Conservation (phyloP, 2,797 vertebrate species). For the Channallabes apus region DNA sequence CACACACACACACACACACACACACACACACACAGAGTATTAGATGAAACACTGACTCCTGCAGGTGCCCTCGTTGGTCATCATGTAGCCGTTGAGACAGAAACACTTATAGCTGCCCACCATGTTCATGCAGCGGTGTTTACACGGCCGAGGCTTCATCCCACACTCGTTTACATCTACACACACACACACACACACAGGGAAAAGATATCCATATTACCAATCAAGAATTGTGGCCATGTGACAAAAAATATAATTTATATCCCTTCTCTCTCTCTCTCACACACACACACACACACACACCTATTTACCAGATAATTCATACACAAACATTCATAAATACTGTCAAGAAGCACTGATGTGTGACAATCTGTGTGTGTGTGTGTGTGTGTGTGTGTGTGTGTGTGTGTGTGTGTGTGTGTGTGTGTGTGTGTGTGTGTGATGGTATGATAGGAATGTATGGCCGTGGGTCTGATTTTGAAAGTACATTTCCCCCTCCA, state of each 20-base stretch:
- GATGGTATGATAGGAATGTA: conserved; percentile 26
- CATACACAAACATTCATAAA: neutral
- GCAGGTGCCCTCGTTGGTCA: conserved; percentile 90
- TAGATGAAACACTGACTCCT: conserved; percentile 77
- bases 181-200: conserved; percentile 34
- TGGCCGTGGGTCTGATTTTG: conserved; percentile 9
- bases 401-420: conserved; percentile 8
- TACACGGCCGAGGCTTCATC: conserved; percentile 91
- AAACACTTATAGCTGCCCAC: conserved; percentile 97
- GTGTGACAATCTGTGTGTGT: no score
- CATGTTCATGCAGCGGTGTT: conserved; percentile 96
- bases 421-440: neutral
- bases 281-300: neutral
- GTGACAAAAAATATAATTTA: no score
- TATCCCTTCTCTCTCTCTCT: no score
- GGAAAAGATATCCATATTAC: no score
- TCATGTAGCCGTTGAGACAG: conserved; percentile 92
- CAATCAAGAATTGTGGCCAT: no score
- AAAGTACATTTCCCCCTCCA: conserved; percentile 32
- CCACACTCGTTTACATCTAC: conserved; percentile 96
- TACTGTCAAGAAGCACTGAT: neutral
- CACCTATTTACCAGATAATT: neutral
- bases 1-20: conserved; percentile 10
- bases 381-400: no score
- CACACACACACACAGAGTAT: conserved; percentile 11